phyloP scores from a whole-genome alignment of 2,797 vertebrate species.

The Toxotes lorentzi region DNA sequence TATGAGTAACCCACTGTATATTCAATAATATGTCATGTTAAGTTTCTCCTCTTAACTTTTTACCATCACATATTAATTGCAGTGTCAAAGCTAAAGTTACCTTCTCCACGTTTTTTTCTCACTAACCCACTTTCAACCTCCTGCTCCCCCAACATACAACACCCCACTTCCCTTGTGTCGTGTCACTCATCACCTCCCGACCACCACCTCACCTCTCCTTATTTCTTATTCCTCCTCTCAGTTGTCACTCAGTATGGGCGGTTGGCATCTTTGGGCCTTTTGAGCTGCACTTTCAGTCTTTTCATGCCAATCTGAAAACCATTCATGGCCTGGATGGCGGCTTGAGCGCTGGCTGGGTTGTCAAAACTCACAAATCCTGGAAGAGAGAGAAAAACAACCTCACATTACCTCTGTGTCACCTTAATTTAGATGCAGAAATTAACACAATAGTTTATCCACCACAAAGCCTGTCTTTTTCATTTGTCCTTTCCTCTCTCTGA shows the following conservation, averaged over 20 bases:
- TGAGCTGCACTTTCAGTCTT: slow-evolving; percentile 95
- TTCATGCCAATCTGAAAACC: slow-evolving; percentile 98
- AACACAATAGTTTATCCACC: slow-evolving; percentile 33
- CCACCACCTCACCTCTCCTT: slow-evolving; percentile 59
- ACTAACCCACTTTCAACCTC: slow-evolving; percentile 37
- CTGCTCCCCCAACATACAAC: slow-evolving; percentile 54
- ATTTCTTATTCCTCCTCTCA: slow-evolving; percentile 50
- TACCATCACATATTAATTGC: slow-evolving; percentile 58
- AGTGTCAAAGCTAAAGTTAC: slow-evolving; percentile 51
- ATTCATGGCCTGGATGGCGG: slow-evolving; percentile 89
- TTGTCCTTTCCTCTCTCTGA: slow-evolving; percentile 51
- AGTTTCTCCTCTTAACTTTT: slow-evolving; percentile 49
- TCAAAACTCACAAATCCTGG: slow-evolving; percentile 96
- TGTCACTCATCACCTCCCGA: slow-evolving; percentile 28
- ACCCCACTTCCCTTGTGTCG: slow-evolving; percentile 28
- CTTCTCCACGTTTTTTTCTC: slow-evolving; percentile 29
- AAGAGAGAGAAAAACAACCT: slow-evolving; percentile 8
- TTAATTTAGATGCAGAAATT: slow-evolving; percentile 19
- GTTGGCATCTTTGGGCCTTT: slow-evolving; percentile 96
- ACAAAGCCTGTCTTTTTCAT: slow-evolving; percentile 41
- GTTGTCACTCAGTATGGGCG: slow-evolving; percentile 90
- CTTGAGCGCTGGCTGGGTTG: slow-evolving; percentile 95
- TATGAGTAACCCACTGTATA: slow-evolving; percentile 61
- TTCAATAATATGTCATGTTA: slow-evolving; percentile 62
- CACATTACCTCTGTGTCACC: slow-evolving; percentile 8